Conservation (phyloP, 2,888 invertebrate genomes). For the Acheta domesticus region DNA sequence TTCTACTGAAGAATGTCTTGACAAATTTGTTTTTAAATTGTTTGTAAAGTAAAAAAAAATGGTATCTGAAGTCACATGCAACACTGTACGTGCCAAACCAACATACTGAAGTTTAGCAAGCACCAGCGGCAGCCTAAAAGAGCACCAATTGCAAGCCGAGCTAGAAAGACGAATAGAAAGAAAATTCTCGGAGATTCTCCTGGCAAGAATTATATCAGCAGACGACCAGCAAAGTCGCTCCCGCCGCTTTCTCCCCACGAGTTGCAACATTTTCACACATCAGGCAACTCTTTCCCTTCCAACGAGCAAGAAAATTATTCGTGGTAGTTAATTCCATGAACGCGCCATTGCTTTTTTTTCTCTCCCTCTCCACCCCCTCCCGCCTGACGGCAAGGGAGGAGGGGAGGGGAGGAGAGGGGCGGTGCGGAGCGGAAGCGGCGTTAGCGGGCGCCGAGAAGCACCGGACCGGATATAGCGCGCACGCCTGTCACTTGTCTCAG, state of each 20-base stretch:
- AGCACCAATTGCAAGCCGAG: no score
- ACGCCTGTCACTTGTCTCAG: conserved; percentile 4
- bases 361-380: background rate
- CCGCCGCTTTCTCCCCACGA: background rate
- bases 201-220: no score
- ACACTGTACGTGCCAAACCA: no score
- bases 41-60: no score
- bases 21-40: no score
- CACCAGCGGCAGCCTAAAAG: no score
- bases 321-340: background rate
- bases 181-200: no score
- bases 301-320: conserved; percentile 18
- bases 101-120: no score
- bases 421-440: background rate
- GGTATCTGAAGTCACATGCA: no score
- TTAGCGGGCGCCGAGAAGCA: background rate
- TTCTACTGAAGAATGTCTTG: no score
- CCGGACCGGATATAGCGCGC: background rate
- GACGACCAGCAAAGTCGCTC: no score
- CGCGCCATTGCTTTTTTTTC: conserved; percentile 1
- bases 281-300: background rate
- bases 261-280: conserved; percentile 5
- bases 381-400: background rate
- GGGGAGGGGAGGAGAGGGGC: background rate
- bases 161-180: no score